A percentile compares a stretch with the other conserved stretches of the same genome.
Conservation (phyloP, 2,888 invertebrate species). For the Caenorhabditis angaria region DNA sequence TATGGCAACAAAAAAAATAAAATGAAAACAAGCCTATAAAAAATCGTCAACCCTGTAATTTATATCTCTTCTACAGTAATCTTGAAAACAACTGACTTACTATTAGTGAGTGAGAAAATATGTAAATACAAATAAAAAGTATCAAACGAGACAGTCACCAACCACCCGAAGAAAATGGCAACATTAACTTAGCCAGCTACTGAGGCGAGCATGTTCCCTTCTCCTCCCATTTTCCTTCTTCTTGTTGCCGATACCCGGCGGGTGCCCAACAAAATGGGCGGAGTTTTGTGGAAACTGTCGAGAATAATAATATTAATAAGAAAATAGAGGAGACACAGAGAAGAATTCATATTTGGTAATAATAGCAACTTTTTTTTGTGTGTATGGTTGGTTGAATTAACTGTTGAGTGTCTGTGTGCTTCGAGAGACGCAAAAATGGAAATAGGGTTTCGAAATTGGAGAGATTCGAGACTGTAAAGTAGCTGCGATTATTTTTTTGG, state of each 20-base stretch:
- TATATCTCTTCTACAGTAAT: not conserved
- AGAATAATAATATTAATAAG: no score
- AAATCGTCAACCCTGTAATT: not conserved
- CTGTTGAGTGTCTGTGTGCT: not conserved
- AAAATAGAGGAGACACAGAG: not conserved
- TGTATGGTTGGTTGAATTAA: no score
- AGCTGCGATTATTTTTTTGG: not conserved
- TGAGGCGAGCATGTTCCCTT: not conserved
- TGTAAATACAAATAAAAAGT: not conserved
- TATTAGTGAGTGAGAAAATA: no score
- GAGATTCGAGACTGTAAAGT: not conserved
- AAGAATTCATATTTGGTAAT: not conserved
- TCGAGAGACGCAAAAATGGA: constrained; percentile 33
- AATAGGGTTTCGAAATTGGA: not conserved
- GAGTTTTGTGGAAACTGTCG: not conserved
- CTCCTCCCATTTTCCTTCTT: not conserved
- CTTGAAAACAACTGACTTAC: no score
- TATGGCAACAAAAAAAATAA: not conserved
- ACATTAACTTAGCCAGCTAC: not conserved
- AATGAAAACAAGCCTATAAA: not conserved
- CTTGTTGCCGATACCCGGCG: not conserved
- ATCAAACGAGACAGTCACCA: not conserved
- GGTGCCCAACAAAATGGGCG: constrained; percentile 2
- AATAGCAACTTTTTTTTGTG: not conserved
- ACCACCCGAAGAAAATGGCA: not conserved